These are phyloP conservation scores for Takifugu bimaculatus DNA, from an alignment of 2,113 vertebrate species.

Conservation along the genomic window DNA sequence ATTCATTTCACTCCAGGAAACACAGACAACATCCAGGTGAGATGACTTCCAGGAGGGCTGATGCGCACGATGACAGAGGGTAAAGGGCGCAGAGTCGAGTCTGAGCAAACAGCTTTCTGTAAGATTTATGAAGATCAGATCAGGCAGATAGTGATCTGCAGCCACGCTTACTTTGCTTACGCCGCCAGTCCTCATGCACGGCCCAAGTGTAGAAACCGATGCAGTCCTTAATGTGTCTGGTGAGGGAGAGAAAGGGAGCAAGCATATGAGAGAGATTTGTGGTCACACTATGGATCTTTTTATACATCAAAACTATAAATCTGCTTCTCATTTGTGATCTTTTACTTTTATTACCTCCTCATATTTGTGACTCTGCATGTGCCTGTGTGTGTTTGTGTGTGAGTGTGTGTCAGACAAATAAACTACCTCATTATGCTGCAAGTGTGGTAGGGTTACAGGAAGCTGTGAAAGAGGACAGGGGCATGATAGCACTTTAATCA, in stretches of 20 bases:
- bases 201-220: constrained; percentile 63
- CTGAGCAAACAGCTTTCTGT: constrained; percentile 35
- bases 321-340: constrained; percentile 21
- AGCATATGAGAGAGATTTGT: constrained; percentile 6
- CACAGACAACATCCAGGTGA: constrained; percentile 2
- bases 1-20: background rate
- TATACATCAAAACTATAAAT: constrained; percentile 21
- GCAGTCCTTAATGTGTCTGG: constrained; percentile 60
- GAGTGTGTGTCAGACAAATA: constrained; percentile 4
- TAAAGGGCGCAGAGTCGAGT: constrained; percentile 29
- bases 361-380: constrained; percentile 8
- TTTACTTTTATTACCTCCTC: constrained; percentile 4
- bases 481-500: constrained; percentile 45
- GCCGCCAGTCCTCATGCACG: constrained; percentile 36
- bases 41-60: background rate
- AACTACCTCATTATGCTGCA: constrained; percentile 19
- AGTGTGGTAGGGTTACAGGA: constrained; percentile 9
- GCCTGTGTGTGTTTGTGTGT: background rate
- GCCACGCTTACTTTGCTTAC: constrained; percentile 47
- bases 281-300: constrained; percentile 22
- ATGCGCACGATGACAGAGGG: constrained; percentile 6
- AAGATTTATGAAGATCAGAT: constrained; percentile 68
- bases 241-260: constrained; percentile 3
- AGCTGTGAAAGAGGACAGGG: constrained; percentile 23
- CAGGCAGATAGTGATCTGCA: constrained; percentile 66